Evolutionary conservation across 1,140 invertebrate genomes (phyloP), one percentile per base, ranked within the genome.

Genomic region (Hypsibius dujardini): DNA sequence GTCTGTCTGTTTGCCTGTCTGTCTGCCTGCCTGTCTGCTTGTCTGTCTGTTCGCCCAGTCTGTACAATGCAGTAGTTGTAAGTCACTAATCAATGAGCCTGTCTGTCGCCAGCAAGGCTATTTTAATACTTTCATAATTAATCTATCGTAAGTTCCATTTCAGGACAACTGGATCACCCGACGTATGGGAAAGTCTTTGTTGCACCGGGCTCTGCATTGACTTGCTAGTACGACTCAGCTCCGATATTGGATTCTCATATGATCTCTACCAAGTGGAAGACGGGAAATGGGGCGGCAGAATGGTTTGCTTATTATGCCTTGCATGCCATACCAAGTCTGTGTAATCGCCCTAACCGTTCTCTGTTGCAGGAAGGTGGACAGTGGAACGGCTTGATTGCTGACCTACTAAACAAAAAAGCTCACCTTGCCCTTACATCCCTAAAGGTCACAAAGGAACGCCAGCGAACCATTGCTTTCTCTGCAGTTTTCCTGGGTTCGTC

Each of bases 141-240:
- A n/a, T n/a, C n/a, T n/a, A n/a, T n/a, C n/a, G n/a, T n/a, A n/a
- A n/a, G n/a, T n/a, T n/a, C n/a, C n/a, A n/a, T n/a, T n/a, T n/a
- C n/a, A n/a, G n/a, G n/a, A n/a, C n/a, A n/a, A n/a, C n/a, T n/a
- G n/a, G n/a, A n/a, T n/a, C n/a, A n/a, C n/a, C 70, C 74, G 90
- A 92, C 79, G 88, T 86, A 73, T 89, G 86, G 70, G 85, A 88
- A 74, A 91, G 74, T 72, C 87, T 90, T 76, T 98, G 95, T 81
- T 98, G 94, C 79, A 92, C 92, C 71, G 95, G 95, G 15, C 95
- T 97, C 79, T 96, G 92, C 80, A 95, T 98, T 73, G 95, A 98
- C 81, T 82, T 97, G 42, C 83, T 97, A 67, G 87, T 78, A 70
- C 79, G 80, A 71, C 76, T 86, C 28, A 89, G 89, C 59, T 87